Percentiles rank a stretch among this genome's conserved stretches.
Evolutionary conservation across 2,888 invertebrate species (phyloP).

Genomic region (Mesorhabditis sp.): DNA sequence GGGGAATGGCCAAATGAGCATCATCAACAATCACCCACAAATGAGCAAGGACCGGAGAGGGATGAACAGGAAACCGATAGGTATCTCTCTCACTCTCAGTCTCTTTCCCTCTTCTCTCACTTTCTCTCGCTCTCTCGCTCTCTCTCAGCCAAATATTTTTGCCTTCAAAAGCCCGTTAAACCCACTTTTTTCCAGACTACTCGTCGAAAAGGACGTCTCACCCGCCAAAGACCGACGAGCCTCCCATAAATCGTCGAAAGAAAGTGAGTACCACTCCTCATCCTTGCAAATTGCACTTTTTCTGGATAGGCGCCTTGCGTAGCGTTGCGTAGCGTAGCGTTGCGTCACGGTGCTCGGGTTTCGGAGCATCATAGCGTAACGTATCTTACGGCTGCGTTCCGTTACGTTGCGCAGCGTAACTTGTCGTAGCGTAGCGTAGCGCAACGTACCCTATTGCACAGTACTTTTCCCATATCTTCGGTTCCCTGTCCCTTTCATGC

Average conservation of each 20-base stretch:
- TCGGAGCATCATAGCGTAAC: too few species aligned
- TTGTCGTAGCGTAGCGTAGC: too few species aligned
- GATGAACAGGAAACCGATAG: constrained; percentile 72
- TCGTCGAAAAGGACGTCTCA: constrained; percentile 16
- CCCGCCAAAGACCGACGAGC: constrained; percentile 53
- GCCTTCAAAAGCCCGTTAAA: constrained; percentile 4
- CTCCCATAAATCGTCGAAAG: constrained; percentile 82
- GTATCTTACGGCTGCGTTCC: too few species aligned
- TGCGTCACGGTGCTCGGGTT: too few species aligned
- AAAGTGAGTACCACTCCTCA: constrained; percentile 69
- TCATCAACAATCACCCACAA: not conserved
- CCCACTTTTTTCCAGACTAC: constrained; percentile 4
- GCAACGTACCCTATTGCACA: too few species aligned
- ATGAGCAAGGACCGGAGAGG: constrained; percentile 68
- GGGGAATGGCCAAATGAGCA: not conserved
- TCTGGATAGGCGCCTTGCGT: too few species aligned
- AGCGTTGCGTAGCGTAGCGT: too few species aligned
- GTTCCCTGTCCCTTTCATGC: too few species aligned
- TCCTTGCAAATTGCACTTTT: not conserved
- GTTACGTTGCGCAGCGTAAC: too few species aligned
- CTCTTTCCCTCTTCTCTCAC: not conserved
- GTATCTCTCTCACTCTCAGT: constrained; percentile 4
- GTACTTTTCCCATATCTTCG: too few species aligned
- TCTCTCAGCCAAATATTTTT: not conserved
- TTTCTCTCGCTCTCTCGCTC: not conserved